Evolutionary conservation across 2,888 invertebrate species (phyloP), one percentile per base, ranked within the genome.

Genomic region (Yponomeuta cagnagella): DNA sequence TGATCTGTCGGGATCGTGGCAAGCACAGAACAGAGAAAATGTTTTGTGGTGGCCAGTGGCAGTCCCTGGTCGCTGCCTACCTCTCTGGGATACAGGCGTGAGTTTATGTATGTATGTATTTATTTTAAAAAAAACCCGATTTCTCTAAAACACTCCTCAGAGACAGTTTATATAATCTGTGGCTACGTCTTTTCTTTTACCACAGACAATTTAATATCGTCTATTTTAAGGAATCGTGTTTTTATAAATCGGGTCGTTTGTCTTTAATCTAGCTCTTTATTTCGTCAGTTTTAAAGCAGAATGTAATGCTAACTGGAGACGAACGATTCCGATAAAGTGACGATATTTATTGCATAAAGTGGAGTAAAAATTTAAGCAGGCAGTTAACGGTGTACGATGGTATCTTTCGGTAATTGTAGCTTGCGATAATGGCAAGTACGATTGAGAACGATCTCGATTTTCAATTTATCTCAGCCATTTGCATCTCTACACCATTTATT

Each of bases 391-490:
- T 58, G 12, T 15, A 12, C 52, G 52, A 58, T 58, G 15, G 15
- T 12, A 58, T 58, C 52, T 58, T 15, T 58, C 3, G 52, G 52
- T 58, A 58, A 58, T 58, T 2, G 52, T 58, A 15, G 15, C 52
- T 58, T 4, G 37, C 37, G 10, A 37, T 67, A 67, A 67, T 67
- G 37, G 67, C 67, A 30, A 65, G 30, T 31, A 65, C n/a, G 23
- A 30, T 30, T n/a, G 63, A 30, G 30, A 63, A 31, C 66, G 52
- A 52, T 23, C 23, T 68, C 48, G 23, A 52, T 52, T 68, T 68
- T 30, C 68, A 68, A 68, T 68, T 68, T 68, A 68, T 68, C 52
- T 68, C n/a, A n/a, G 8, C 48, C 3, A 69, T 69, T 69, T 69
- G 48, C 68, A 69, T 52, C 52, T 69, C 15, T 33, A 48, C 10